phyloP scores from a whole-genome alignment of 2,797 vertebrate genomes.

The Pelochelys cantorii region DNA sequence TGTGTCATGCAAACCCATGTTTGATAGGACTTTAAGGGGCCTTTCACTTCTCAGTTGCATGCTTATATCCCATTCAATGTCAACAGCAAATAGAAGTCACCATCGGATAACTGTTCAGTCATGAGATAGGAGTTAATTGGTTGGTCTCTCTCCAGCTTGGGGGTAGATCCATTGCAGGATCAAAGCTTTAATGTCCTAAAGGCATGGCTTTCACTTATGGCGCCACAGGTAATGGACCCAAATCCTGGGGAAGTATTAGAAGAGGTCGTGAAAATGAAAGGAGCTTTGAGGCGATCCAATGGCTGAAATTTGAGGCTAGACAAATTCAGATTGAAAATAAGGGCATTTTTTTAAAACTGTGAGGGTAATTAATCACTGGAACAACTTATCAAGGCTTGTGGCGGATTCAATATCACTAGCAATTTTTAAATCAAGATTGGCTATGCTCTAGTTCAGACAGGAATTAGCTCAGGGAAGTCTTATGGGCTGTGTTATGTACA shows the following conservation, averaged over 20 bases:
- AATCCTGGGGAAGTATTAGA: background rate
- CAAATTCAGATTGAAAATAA: background rate
- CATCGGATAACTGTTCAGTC: background rate
- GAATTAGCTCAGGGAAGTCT: background rate
- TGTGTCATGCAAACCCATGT: constrained; percentile 36
- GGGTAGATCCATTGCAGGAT: background rate
- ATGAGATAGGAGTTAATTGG: background rate
- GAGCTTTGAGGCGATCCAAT: background rate
- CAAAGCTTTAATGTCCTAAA: background rate
- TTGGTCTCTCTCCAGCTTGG: background rate
- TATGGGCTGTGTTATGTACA: background rate
- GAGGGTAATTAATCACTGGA: background rate
- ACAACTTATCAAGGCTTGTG: background rate
- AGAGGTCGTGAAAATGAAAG: rapidly evolving
- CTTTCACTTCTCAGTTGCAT: constrained; percentile 19
- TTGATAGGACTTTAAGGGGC: background rate
- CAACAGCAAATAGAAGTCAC: constrained; percentile 45
- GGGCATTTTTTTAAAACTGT: background rate
- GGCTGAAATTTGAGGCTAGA: background rate
- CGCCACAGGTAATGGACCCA: background rate
- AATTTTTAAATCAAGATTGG: background rate
- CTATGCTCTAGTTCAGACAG: background rate
- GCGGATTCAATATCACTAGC: background rate
- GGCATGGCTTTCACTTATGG: background rate
- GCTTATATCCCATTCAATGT: constrained; percentile 55